Percentiles rank a stretch among this genome's conserved stretches.
Evolutionary conservation across 2,113 vertebrate species (phyloP).

Genomic region (Hystrix cristata): DNA sequence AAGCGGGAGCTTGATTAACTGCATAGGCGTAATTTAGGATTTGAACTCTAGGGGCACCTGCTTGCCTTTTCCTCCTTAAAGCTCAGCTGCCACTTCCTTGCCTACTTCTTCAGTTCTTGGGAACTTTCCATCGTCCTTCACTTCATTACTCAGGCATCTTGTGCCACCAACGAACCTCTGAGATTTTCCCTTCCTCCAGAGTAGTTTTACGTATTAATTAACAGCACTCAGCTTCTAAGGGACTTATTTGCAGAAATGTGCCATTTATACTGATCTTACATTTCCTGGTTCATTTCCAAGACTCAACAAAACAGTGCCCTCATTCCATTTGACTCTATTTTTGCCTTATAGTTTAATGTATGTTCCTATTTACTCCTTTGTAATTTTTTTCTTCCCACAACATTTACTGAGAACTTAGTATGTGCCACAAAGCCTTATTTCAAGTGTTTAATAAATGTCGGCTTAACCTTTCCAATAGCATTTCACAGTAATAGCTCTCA

Average conservation of each 20-base stretch:
- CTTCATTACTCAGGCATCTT: neutral
- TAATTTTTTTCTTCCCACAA: conserved; percentile 16
- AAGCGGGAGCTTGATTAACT: neutral
- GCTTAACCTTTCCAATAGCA: neutral
- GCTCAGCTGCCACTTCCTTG: neutral
- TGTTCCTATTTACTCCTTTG: conserved; percentile 11
- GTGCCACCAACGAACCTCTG: neutral
- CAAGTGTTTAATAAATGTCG: neutral
- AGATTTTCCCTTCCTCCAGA: conserved; percentile 32
- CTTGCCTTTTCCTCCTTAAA: neutral
- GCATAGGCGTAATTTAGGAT: neutral
- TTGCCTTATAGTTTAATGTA: conserved; percentile 8
- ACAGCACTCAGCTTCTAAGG: conserved; percentile 60
- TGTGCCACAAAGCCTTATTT: conserved; percentile 23
- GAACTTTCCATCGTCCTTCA: neutral
- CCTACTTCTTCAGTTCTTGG: neutral
- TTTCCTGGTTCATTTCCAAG: conserved; percentile 69
- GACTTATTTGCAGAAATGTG: conserved; percentile 61
- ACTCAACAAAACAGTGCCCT: conserved; percentile 36
- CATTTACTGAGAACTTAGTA: conserved; percentile 14
- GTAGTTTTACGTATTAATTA: conserved; percentile 65
- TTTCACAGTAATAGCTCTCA: conserved; percentile 15
- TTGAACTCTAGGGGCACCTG: neutral
- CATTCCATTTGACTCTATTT: conserved; percentile 26
- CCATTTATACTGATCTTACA: conserved; percentile 29